phyloP scores from a whole-genome alignment of 2,888 invertebrate species.

The Papilio elwesi region DNA sequence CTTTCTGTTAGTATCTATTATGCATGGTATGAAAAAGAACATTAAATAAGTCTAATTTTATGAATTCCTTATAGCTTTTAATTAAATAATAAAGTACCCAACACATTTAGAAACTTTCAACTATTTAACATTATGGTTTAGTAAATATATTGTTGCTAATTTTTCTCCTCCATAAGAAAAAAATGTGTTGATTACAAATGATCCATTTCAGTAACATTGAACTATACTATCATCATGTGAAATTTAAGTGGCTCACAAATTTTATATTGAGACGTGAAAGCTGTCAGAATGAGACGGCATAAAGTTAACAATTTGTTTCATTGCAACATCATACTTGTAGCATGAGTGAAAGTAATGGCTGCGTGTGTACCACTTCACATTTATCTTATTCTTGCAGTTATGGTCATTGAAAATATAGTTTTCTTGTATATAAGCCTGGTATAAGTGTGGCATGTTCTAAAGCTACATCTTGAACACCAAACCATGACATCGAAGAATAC shows the following conservation, averaged over 20 bases:
- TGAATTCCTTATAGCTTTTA: neutral
- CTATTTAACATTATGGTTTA: neutral
- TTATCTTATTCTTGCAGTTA: neutral
- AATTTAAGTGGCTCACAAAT: neutral
- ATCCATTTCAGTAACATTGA: neutral
- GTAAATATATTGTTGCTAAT: neutral
- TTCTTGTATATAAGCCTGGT: too few species aligned
- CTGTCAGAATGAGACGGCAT: constrained; percentile 2
- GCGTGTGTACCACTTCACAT: neutral
- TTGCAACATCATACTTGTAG: neutral
- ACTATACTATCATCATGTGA: neutral
- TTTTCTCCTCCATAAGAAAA: neutral
- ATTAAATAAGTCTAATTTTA: neutral
- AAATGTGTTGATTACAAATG: neutral
- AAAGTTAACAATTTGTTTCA: neutral
- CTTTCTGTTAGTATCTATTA: too few species aligned
- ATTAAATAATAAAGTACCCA: neutral
- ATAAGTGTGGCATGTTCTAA: neutral
- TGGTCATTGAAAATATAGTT: neutral
- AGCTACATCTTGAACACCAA: too few species aligned
- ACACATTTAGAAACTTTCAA: neutral
- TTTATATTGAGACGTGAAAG: constrained; percentile 3
- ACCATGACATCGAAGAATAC: too few species aligned
- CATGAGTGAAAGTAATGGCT: neutral
- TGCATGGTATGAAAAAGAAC: neutral